phyloP scores from a whole-genome alignment of 2,113 vertebrate species.

The Mus spicilegus region DNA sequence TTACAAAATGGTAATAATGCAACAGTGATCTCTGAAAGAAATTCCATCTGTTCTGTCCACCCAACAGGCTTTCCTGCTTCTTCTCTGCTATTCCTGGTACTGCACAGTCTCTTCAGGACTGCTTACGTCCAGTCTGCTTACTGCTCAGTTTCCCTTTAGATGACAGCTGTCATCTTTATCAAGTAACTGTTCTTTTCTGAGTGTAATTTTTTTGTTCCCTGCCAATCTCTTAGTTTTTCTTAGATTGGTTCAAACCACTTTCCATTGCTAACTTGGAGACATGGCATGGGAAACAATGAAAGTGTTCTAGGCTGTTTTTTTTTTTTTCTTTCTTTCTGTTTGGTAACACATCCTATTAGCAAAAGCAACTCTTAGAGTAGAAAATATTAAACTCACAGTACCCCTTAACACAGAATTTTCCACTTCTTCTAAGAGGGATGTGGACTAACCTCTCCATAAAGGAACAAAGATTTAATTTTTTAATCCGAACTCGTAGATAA shows the following conservation, averaged over 20 bases:
- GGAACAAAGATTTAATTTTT: slow-evolving; percentile 8
- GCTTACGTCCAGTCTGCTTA: neutral
- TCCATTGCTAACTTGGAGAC: neutral
- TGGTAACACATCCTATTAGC: neutral
- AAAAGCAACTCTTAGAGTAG: neutral
- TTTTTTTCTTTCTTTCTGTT: neutral
- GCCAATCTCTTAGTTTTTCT: neutral
- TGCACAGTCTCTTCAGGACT: neutral
- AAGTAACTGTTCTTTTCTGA: neutral
- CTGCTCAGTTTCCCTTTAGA: neutral
- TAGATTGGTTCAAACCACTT: neutral
- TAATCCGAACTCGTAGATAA: slow-evolving; percentile 11
- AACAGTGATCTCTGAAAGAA: neutral
- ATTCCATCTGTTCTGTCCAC: neutral
- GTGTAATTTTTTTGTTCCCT: neutral
- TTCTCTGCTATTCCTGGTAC: neutral
- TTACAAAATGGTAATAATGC: neutral
- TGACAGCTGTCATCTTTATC: neutral
- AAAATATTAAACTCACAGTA: neutral
- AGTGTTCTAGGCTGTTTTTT: too few species aligned
- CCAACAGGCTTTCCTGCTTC: neutral
- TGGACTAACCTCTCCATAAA: neutral
- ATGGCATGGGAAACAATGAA: neutral
- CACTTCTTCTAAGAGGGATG: neutral
- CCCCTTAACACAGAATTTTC: neutral